Evolutionary conservation across 2,797 vertebrate species (phyloP), one percentile per base, ranked within the genome.

Genomic region (Arctocebus calabarensis): DNA sequence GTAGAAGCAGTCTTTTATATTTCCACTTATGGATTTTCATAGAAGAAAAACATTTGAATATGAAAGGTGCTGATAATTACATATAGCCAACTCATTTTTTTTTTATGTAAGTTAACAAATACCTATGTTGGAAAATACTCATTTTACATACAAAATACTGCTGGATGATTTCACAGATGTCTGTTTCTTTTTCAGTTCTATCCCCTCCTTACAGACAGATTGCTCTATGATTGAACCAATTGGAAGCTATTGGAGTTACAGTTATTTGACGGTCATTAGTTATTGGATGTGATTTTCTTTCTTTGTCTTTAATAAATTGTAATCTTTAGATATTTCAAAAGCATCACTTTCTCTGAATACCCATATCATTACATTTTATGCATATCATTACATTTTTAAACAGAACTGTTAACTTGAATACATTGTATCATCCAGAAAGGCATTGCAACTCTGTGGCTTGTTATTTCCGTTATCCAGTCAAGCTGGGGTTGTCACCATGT

Each of bases 271-370:
- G 37, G 23, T 37, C 8, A 1, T 57, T 59, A 73, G 20, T 85
- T 19, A 16, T 64, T 86, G 16, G 7, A 71, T 70, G 12, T 92
- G 25, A 86, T 32, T 73, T 68, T 87, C 82, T 90, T 27, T 12
- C 34, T 93, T 82, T 43, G 40, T 59, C 43, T 62, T 95, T 92
- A 84, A 59, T 70, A 52, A 90, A 94, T 25, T 79, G 3, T 37
- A 95, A 57, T 43, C 19, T 5, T 79, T 73, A 75, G 45, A n/a
- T 92, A 90, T 64, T 91, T 94, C 78, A 75, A 90, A 70, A 79
- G 34, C 29, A 66, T 84, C 0, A 19, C 88, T 91, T 88, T 82
- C 81, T 90, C 37, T 77, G 29, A 74, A 88, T 81, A 91, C 37
- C 16, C 25, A 62, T 86, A 34, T 61, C 10, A 59, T 77, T 82